Base-by-base conservation (phyloP, 2,113 vertebrate species). In the Rhinolophus ferrumequinum region DNA sequence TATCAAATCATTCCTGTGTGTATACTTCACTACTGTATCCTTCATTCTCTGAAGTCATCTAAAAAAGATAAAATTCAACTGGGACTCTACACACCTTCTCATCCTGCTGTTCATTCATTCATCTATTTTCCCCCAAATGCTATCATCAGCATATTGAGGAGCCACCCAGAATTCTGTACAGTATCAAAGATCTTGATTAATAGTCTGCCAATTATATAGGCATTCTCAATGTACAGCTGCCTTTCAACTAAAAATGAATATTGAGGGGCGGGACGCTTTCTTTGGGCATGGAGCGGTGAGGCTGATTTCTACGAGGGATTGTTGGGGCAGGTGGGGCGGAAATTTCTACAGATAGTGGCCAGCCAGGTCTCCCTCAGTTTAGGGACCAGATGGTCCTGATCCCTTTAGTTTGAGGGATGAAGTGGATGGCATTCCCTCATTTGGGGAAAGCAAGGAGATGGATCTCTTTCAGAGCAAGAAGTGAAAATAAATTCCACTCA, bases 401-500 rank as follows among this genome's bases (percentile, higher is more conserved):
- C 73, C 86, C 35, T 90, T 82, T 54, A 44, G 44, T 66, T 41
- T 72, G 60, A 81, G 83, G 80, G 52, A 54, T 73, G 50, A 70
- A 79, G 12, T 90, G 81, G 16, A 56, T 66, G 35, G 54, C 70
- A 81, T 92, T 92, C 58, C 26, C 26, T 92, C 28, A n/a, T 50
- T 52, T 94, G 72, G 44, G n/a, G n/a, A n/a, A n/a, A n/a, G n/a
- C n/a, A n/a, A n/a, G n/a, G n/a, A n/a, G n/a, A n/a, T n/a, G n/a
- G 26, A 8, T 82, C 12, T 44, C 35, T 72, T 82, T 81, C 47
- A 64, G n/a, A n/a, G 83, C 38, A 69, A 83, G 52, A 73, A 88
- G 52, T 94, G 93, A 92, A 90, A 93, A 86, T 81, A 60, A 28
- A 87, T 93, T 89, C 47, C 79, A 73, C 22, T 81, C 80, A 62